Conservation (phyloP, 92 coral and sea anemone genomes). For the Epizoanthus scotinus region DNA sequence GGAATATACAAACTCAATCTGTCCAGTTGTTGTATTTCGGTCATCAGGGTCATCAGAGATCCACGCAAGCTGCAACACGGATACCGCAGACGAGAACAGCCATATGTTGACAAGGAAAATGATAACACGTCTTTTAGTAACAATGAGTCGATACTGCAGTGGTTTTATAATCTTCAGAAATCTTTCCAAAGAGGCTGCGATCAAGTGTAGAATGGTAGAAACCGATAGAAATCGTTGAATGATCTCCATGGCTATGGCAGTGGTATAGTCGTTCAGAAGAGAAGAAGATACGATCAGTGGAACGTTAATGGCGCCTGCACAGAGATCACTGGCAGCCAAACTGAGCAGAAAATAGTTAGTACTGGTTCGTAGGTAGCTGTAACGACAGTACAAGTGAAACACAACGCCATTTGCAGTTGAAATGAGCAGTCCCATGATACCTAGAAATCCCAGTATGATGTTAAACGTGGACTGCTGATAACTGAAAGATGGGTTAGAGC, state of each 20-base stretch:
- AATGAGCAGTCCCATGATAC: not conserved
- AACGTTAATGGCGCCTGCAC: not conserved
- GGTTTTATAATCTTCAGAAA: not conserved
- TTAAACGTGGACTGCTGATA: not conserved
- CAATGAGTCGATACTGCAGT: not conserved
- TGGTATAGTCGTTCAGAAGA: not conserved
- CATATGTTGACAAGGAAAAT: not conserved
- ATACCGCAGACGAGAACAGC: not conserved
- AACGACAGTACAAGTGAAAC: not conserved
- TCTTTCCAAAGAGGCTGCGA: not conserved
- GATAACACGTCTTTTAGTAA: not conserved
- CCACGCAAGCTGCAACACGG: not conserved
- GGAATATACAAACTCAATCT: not conserved
- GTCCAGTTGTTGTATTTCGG: no score
- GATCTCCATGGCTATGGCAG: not conserved
- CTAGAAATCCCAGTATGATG: not conserved
- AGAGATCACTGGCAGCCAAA: not conserved
- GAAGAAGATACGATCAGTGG: not conserved
- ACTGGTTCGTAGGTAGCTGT: not conserved
- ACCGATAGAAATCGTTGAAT: not conserved
- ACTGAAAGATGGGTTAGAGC: no score
- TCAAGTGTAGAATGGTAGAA: slow-evolving; percentile 1
- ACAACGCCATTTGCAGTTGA: not conserved
- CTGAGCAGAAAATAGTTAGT: not conserved
- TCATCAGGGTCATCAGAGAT: not conserved